Conservation (phyloP, 1,140 invertebrate genomes). For the Calosoma granatense region DNA sequence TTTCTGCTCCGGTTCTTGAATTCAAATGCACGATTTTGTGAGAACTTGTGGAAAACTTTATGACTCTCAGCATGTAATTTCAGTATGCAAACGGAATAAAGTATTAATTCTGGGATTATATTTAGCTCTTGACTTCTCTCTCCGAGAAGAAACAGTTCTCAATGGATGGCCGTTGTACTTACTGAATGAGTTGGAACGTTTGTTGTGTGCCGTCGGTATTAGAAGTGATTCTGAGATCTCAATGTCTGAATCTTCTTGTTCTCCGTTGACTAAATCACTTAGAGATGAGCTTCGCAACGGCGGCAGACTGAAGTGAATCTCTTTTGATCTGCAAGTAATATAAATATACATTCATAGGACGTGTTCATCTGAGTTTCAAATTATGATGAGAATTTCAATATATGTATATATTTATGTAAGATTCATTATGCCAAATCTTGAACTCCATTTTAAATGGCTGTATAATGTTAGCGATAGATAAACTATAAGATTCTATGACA, state of each 20-base stretch:
- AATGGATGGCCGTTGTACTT: too few species aligned
- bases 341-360: too few species aligned
- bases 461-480: too few species aligned
- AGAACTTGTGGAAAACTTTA: too few species aligned
- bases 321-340: constrained; percentile 45
- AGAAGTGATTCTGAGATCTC: constrained; percentile 41
- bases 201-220: constrained; percentile 38
- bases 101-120: too few species aligned
- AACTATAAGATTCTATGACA: too few species aligned
- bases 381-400: not conserved
- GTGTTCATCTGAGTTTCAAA: not conserved
- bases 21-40: not conserved
- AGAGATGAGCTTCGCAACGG: constrained; percentile 47
- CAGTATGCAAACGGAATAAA: too few species aligned
- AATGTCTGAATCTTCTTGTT: constrained; percentile 35
- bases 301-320: constrained; percentile 53
- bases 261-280: constrained; percentile 42
- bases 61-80: too few species aligned
- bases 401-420: not conserved
- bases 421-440: too few species aligned
- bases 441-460: too few species aligned
- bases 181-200: constrained; percentile 55
- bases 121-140: too few species aligned
- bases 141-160: too few species aligned
- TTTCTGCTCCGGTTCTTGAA: not conserved